A percentile compares a stretch with the other conserved stretches of the same genome.
Conservation (phyloP, 2,797 vertebrate genomes). For the Lutjanus campechanus region DNA sequence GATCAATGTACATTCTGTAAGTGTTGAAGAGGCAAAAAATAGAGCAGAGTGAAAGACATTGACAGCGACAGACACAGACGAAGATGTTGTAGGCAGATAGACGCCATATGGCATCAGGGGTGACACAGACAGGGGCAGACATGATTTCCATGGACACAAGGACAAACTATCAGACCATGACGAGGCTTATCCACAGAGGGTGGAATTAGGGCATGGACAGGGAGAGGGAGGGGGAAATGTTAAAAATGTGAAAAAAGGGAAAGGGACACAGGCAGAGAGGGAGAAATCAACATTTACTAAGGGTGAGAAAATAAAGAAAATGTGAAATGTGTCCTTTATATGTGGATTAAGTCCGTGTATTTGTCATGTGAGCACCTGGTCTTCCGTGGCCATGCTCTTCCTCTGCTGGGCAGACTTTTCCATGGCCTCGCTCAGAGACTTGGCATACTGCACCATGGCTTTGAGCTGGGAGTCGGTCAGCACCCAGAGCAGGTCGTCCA, state of each 20-base stretch:
- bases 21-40: slow-evolving; percentile 1
- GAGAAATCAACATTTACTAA: background rate
- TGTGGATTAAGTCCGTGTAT: background rate
- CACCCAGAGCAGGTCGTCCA: slow-evolving; percentile 99
- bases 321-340: background rate
- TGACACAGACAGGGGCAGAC: slow-evolving; percentile 17
- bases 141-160: slow-evolving; percentile 31
- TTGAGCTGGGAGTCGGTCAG: slow-evolving; percentile 99
- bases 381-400: slow-evolving; percentile 95
- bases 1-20: slow-evolving; percentile 13
- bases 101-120: slow-evolving; percentile 26
- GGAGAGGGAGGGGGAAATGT: too few relatives aligned
- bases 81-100: slow-evolving; percentile 14
- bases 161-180: slow-evolving; percentile 57
- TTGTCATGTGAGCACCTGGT: slow-evolving; percentile 66
- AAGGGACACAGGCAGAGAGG: background rate
- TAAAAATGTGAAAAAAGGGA: background rate
- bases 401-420: slow-evolving; percentile 97
- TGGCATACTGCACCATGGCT: slow-evolving; percentile 99
- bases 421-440: slow-evolving; percentile 98
- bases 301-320: background rate
- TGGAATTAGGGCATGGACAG: slow-evolving; percentile 7
- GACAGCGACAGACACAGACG: slow-evolving; percentile 21
- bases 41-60: background rate
- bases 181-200: slow-evolving; percentile 24